Percentiles rank a stretch among this genome's conserved stretches.
These are phyloP conservation scores for Peromyscus polionotus DNA, from an alignment of 2,113 vertebrate genomes.

Conservation along the genomic window DNA sequence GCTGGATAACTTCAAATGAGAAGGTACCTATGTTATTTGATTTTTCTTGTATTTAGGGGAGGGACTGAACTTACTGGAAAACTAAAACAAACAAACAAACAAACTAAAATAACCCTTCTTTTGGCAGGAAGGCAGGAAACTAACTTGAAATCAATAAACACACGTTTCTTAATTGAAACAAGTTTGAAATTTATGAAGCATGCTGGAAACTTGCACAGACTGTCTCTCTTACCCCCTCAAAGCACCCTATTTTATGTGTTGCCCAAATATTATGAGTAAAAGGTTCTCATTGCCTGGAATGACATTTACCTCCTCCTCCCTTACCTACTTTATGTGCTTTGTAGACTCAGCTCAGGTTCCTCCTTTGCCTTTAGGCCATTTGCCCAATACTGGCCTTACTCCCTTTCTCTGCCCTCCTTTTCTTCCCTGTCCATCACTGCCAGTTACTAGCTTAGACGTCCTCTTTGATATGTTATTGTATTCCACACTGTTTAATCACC, in stretches of 20 bases:
- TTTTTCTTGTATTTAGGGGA: conserved; percentile 56
- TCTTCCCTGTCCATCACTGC: background rate
- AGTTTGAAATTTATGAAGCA: conserved; percentile 58
- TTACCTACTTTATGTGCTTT: conserved; percentile 28
- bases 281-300: conserved; percentile 45
- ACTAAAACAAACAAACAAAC: conserved; percentile 20
- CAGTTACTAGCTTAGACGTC: conserved; percentile 47
- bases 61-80: conserved; percentile 30
- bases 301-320: conserved; percentile 53
- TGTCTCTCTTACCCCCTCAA: background rate
- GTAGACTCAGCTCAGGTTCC: background rate
- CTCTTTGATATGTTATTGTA: background rate
- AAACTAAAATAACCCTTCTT: conserved; percentile 55
- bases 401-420: background rate
- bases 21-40: conserved; percentile 58
- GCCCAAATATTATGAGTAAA: conserved; percentile 60
- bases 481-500: conserved; percentile 9
- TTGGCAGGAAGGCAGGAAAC: conserved; percentile 67
- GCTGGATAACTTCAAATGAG: conserved; percentile 61
- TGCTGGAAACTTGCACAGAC: conserved; percentile 68
- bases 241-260: conserved; percentile 51
- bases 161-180: conserved; percentile 60
- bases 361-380: conserved; percentile 20
- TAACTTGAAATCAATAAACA: conserved; percentile 68
- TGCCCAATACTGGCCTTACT: background rate